A percentile compares a stretch with the other conserved stretches of the same genome.
Evolutionary conservation across 2,113 vertebrate genomes (phyloP).

Genomic region (Equus przewalskii): DNA sequence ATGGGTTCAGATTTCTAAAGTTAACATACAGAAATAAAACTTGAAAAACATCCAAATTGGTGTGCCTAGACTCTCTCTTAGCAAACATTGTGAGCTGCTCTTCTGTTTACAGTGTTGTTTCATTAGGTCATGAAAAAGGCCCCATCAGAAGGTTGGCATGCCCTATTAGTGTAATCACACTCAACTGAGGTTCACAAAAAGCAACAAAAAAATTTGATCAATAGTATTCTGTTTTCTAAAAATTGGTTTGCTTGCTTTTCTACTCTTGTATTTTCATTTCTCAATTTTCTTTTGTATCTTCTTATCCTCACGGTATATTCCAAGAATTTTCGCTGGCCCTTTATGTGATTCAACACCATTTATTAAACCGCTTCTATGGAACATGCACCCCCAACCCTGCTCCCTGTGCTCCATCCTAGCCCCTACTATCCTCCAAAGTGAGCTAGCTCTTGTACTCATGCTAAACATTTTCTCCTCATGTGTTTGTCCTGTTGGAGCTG

Average conservation of each 20-base stretch:
- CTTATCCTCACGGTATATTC: background rate
- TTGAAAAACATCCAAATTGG: background rate
- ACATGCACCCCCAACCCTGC: fast-evolving
- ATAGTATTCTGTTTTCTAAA: conserved; percentile 27
- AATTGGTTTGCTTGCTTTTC: background rate
- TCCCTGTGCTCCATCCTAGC: background rate
- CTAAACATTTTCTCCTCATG: background rate
- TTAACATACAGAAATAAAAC: background rate
- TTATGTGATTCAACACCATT: background rate
- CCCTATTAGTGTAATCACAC: background rate
- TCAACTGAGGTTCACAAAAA: background rate
- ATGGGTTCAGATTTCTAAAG: background rate
- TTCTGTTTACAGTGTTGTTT: background rate
- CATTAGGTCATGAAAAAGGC: background rate
- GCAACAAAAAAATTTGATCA: background rate
- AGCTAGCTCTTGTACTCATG: background rate
- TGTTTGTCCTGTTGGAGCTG: background rate
- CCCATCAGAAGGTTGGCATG: background rate
- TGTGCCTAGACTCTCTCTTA: background rate
- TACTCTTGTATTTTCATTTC: conserved; percentile 2
- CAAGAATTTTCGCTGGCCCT: background rate
- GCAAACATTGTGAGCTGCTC: background rate
- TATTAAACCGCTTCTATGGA: background rate
- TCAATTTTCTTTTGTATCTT: background rate
- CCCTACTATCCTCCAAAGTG: background rate